Conservation (phyloP, 2,797 vertebrate species). For the Sebastes hopkinsi region DNA sequence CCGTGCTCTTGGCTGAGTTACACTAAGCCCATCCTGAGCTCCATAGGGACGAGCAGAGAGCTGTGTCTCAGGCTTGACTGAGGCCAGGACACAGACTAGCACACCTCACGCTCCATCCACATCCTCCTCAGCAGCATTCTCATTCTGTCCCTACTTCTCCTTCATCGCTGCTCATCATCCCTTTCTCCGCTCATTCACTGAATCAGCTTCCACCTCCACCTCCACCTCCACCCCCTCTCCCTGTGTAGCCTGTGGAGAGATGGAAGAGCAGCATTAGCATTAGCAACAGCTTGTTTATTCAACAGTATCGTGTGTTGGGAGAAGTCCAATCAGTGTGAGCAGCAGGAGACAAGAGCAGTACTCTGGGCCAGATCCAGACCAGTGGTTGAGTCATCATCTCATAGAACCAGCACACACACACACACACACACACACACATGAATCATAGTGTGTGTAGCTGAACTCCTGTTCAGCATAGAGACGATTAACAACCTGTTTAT, state of each 20-base stretch:
- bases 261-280: not conserved
- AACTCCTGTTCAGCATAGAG: not conserved
- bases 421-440: not conserved
- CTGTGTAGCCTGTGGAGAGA: not conserved
- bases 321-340: conserved; percentile 17
- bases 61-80: not conserved
- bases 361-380: conserved; percentile 24
- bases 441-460: conserved; percentile 13
- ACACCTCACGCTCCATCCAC: not conserved
- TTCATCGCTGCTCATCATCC: not conserved
- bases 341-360: conserved; percentile 20
- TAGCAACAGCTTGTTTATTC: conserved; percentile 31
- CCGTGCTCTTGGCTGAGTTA: conserved; percentile 58
- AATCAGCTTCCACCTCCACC: not conserved
- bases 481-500: not conserved
- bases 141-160: not conserved
- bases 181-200: not conserved
- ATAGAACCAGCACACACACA: conserved; percentile 7
- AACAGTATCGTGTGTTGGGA: conserved; percentile 4
- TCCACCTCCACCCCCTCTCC: not conserved
- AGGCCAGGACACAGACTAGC: not conserved
- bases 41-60: conserved; percentile 22
- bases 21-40: conserved; percentile 61
- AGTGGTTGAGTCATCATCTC: conserved; percentile 42
- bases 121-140: not conserved